A percentile compares a stretch with the other conserved stretches of the same genome.
Evolutionary conservation across 2,888 invertebrate genomes (phyloP).

Genomic region (Sympetrum striolatum): DNA sequence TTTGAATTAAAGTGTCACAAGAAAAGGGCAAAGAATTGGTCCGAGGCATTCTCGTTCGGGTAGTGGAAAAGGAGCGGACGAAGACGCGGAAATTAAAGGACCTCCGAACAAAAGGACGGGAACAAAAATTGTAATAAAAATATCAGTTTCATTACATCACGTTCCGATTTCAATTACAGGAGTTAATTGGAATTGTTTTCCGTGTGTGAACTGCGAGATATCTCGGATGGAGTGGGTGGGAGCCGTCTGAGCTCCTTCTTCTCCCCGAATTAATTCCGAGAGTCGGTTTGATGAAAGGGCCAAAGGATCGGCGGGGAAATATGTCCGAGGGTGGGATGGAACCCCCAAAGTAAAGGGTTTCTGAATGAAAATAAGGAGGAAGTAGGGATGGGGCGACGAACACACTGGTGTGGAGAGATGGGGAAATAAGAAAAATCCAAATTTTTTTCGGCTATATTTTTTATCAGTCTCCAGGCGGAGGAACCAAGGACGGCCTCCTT

Average conservation of each 20-base stretch:
- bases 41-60: not conserved
- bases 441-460: not conserved
- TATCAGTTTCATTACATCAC: not conserved
- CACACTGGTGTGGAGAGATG: not conserved
- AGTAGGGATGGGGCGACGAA: not conserved
- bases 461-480: not conserved
- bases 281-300: not conserved
- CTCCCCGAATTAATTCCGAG: not conserved
- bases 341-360: not conserved
- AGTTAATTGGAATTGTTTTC: slow-evolving; percentile 19
- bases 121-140: not conserved
- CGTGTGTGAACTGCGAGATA: not conserved
- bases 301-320: not conserved
- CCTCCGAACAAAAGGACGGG: not conserved
- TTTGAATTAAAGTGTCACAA: no score
- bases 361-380: not conserved
- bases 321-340: not conserved
- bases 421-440: not conserved
- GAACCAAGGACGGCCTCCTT: not conserved
- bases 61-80: not conserved
- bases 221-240: not conserved
- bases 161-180: not conserved
- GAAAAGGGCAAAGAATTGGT: no score
- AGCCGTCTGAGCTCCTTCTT: not conserved
- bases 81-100: not conserved